Base-by-base conservation (phyloP, 2,113 vertebrate species). In the Jacana jacana region DNA sequence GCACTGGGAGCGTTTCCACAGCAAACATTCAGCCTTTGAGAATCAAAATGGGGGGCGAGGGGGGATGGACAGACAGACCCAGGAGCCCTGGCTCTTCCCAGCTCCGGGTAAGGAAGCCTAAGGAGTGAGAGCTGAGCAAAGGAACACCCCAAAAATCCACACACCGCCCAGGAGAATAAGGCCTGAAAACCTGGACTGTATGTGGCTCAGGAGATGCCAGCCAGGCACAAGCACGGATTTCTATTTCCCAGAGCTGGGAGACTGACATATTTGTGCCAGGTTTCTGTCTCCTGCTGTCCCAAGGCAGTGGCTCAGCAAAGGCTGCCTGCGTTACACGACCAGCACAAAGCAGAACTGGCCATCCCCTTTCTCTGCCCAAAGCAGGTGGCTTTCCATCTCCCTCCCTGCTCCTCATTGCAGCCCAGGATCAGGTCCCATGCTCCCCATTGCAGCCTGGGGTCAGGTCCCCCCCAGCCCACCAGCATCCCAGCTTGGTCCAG, bases 221-320 rank as follows among this genome's bases (percentile, higher is more conserved):
- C 86, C 92, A 95, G 93, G 80, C 93, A 85, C 81, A 78, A 93
- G 86, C 10, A 4, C 39, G 83, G 86, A 94, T 86, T 87, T 83
- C 79, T 89, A 95, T 91, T 97, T 91, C 97, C 88, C 52, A 30
- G 94, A 95, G 95, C 70, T 10, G 39, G 91, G 71, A 94, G 89
- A 92, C 95, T 93, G 17, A 96, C 97, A 95, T 93, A 97, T 96
- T 97, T 95, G 94, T 55, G 11, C 83, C 97, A 84, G 86, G 91
- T 96, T 97, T 93, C 95, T 93, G 84, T 51, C 82, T 37, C 42
- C 10, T 68, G 70, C 55, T 90, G 73, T 93, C 94, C 93, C 58
- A 42, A 93, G 94, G 89, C 91, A 95, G 89, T 10, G 14, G 73
- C 85, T 71, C 93, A 95, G 96, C 3, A 11, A 97, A 97, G 85